Percentiles rank a stretch among this genome's conserved stretches.
These are phyloP conservation scores for Kuschelorhynchus macadamiae DNA, from an alignment of 2,888 invertebrate species.

Conservation along the genomic window DNA sequence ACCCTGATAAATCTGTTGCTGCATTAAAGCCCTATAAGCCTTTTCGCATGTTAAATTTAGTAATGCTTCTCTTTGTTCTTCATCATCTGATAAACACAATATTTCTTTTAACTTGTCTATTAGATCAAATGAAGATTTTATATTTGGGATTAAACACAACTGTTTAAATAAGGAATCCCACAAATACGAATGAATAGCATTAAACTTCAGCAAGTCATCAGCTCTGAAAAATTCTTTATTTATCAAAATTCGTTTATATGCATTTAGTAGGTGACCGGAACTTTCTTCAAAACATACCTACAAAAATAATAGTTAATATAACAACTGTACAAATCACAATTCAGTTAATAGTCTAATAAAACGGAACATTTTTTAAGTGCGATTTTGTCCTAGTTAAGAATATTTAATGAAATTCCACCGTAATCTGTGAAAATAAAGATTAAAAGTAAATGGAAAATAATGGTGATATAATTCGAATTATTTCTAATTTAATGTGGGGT, in stretches of 20 bases:
- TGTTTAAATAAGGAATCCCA: constrained; percentile 52
- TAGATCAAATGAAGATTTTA: constrained; percentile 52
- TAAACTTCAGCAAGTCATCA: constrained; percentile 47
- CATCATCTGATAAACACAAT: constrained; percentile 48
- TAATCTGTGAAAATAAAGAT: no score
- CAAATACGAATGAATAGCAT: constrained; percentile 48
- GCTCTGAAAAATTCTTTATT: constrained; percentile 43
- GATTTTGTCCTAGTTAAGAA: background rate
- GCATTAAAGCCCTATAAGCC: constrained; percentile 50
- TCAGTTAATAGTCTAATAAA: background rate
- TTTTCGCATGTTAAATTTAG: constrained; percentile 48
- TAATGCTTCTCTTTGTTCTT: constrained; percentile 45
- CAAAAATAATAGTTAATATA: constrained; percentile 7
- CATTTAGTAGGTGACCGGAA: constrained; percentile 47
- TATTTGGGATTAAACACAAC: constrained; percentile 46
- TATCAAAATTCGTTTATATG: constrained; percentile 49
- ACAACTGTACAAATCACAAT: background rate
- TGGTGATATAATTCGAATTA: no score
- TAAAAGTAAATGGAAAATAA: no score
- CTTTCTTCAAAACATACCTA: constrained; percentile 42
- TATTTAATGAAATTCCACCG: no score
- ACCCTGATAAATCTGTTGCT: constrained; percentile 46
- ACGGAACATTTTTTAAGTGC: background rate
- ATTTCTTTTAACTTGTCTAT: constrained; percentile 50
- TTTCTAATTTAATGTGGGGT: no score